phyloP scores from a whole-genome alignment of 2,888 invertebrate species.

The Rhodophaea formosa region DNA sequence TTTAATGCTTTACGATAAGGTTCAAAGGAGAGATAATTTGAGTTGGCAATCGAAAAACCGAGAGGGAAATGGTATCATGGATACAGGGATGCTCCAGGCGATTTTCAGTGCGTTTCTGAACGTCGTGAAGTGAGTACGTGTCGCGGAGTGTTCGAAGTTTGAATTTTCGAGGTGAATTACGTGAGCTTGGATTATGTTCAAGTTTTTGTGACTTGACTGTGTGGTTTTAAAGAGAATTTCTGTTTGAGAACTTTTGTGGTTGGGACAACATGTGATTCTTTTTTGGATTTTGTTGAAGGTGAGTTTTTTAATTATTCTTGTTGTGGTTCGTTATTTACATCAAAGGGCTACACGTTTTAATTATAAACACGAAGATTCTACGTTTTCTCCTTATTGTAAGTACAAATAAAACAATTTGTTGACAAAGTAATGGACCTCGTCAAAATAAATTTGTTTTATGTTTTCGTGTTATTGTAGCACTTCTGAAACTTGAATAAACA shows the following conservation, averaged over 20 bases:
- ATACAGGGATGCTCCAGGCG: slow-evolving; percentile 22
- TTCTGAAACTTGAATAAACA: too few species aligned
- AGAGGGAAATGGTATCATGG: slow-evolving; percentile 23
- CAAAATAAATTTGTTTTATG: too few species aligned
- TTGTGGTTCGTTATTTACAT: too few species aligned
- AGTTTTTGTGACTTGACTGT: slow-evolving; percentile 15
- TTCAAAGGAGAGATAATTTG: not conserved
- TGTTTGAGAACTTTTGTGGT: not conserved
- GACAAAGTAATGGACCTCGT: too few species aligned
- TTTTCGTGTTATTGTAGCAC: too few species aligned
- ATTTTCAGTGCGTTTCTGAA: slow-evolving; percentile 31
- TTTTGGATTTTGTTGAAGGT: slow-evolving; percentile 8
- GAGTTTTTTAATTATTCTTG: not conserved
- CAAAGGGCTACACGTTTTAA: too few species aligned
- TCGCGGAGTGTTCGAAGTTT: slow-evolving; percentile 1
- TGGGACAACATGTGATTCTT: not conserved
- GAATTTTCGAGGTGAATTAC: slow-evolving; percentile 24
- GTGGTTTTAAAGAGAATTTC: not conserved
- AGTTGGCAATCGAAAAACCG: slow-evolving; percentile 12
- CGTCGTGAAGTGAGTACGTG: slow-evolving; percentile 26
- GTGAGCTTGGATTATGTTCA: slow-evolving; percentile 22
- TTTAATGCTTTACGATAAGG: slow-evolving; percentile 11
- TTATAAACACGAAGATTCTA: too few species aligned
- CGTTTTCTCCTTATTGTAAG: too few species aligned
- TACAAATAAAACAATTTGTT: too few species aligned